These are phyloP conservation scores for Amphipoea oculea DNA, from an alignment of 2,888 invertebrate genomes.

Conservation along the genomic window DNA sequence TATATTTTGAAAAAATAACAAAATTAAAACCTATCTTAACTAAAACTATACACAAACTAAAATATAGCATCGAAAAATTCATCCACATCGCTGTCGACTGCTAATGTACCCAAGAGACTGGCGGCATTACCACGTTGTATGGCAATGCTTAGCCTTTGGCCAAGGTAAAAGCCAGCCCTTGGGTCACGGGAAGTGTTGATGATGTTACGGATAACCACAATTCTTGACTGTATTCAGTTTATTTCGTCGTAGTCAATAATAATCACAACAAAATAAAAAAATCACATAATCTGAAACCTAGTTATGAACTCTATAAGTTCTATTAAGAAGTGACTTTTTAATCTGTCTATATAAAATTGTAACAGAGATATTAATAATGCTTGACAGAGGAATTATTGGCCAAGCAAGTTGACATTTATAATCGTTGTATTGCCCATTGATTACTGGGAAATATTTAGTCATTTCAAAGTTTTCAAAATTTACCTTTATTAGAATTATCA, in stretches of 20 bases:
- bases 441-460: neutral
- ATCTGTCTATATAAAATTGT: neutral
- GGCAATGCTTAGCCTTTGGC: too few species aligned
- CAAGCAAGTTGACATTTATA: conserved; percentile 3
- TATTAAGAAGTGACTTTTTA: neutral
- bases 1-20: too few species aligned
- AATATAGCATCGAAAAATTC: too few species aligned
- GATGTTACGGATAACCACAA: neutral
- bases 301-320: neutral
- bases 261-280: neutral
- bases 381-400: conserved; percentile 20
- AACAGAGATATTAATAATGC: neutral
- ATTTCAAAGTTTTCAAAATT: neutral
- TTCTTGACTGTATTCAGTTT: neutral
- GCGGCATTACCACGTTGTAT: too few species aligned
- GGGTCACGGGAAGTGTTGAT: too few species aligned
- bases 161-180: too few species aligned
- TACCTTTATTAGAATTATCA: neutral
- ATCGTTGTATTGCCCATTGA: neutral
- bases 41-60: too few species aligned
- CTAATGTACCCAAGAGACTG: too few species aligned
- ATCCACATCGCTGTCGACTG: too few species aligned
- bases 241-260: neutral
- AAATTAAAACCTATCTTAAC: too few species aligned
- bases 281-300: neutral